Conservation (phyloP, 2,888 invertebrate genomes). For the Escarpia spicata region DNA sequence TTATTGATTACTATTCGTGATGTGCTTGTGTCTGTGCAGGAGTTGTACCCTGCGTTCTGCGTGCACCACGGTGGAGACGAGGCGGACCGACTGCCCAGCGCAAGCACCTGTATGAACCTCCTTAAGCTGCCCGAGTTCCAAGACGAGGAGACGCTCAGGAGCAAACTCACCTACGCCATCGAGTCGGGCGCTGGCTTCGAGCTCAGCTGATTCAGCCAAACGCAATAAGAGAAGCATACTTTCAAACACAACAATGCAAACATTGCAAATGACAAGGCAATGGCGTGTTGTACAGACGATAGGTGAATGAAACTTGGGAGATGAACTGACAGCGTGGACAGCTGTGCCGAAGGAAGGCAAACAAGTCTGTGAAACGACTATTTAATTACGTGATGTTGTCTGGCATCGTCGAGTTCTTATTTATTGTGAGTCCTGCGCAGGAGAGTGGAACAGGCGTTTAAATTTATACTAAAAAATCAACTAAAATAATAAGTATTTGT, state of each 20-base stretch:
- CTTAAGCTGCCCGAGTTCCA: conserved; percentile 92
- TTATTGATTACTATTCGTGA: too few species aligned
- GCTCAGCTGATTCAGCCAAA: conserved; percentile 68
- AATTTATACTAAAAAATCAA: background rate
- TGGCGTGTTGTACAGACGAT: background rate
- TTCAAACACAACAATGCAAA: background rate
- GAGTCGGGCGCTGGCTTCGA: conserved; percentile 97
- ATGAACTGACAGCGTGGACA: background rate
- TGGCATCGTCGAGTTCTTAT: background rate
- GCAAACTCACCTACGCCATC: conserved; percentile 90
- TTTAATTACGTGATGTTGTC: background rate
- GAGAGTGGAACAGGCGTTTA: background rate
- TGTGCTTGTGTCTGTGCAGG: conserved; percentile 69
- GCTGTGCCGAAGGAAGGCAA: background rate
- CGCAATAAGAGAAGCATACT: background rate
- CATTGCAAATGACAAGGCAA: background rate
- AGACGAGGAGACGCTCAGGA: conserved; percentile 79
- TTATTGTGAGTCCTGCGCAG: background rate
- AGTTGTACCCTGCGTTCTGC: conserved; percentile 94
- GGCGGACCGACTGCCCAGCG: conserved; percentile 88
- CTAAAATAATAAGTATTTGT: background rate
- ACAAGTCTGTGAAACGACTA: background rate
- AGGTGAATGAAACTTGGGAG: background rate
- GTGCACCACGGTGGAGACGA: conserved; percentile 89
- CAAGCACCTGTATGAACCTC: conserved; percentile 98